Evolutionary conservation across 2,797 vertebrate genomes (phyloP).

Genomic region (Trematomus bernacchii): DNA sequence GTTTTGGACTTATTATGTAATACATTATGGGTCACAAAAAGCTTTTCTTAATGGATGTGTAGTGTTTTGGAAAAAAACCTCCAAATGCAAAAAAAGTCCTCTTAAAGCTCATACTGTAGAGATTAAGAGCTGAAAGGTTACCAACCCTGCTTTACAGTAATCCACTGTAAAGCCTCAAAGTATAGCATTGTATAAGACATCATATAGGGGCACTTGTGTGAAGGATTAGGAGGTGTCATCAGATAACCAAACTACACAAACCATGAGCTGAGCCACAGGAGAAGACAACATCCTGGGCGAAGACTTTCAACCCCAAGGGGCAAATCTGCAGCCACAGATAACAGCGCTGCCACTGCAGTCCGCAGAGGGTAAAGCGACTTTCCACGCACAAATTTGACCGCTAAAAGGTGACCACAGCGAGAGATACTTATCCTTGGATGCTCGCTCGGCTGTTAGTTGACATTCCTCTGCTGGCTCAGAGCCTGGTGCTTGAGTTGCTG

Average conservation of each 20-base stretch:
- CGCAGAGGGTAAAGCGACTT: constrained; percentile 33
- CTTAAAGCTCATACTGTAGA: constrained; percentile 36
- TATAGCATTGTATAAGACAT: constrained; percentile 56
- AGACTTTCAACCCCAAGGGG: constrained; percentile 56
- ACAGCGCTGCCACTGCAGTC: constrained; percentile 28
- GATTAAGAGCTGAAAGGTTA: constrained; percentile 63
- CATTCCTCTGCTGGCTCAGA: constrained; percentile 45
- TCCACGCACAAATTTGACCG: constrained; percentile 46
- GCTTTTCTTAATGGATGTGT: constrained; percentile 29
- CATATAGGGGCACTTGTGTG: constrained; percentile 57
- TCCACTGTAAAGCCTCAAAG: constrained; percentile 69
- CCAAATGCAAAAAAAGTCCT: constrained; percentile 32
- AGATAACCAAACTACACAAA: constrained; percentile 69
- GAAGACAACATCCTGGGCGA: constrained; percentile 63
- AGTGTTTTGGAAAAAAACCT: constrained; percentile 24
- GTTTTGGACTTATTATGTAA: constrained; percentile 34
- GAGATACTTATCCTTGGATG: constrained; percentile 64
- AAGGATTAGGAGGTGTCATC: constrained; percentile 75
- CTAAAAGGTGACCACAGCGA: constrained; percentile 36
- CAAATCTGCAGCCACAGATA: constrained; percentile 73
- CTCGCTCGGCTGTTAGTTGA: constrained; percentile 37
- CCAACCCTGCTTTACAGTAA: constrained; percentile 65
- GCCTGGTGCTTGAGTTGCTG: constrained; percentile 37
- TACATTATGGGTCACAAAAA: constrained; percentile 38
- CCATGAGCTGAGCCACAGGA: constrained; percentile 53